phyloP scores from a whole-genome alignment of 2,888 invertebrate species.

The Oxycera nigricornis region DNA sequence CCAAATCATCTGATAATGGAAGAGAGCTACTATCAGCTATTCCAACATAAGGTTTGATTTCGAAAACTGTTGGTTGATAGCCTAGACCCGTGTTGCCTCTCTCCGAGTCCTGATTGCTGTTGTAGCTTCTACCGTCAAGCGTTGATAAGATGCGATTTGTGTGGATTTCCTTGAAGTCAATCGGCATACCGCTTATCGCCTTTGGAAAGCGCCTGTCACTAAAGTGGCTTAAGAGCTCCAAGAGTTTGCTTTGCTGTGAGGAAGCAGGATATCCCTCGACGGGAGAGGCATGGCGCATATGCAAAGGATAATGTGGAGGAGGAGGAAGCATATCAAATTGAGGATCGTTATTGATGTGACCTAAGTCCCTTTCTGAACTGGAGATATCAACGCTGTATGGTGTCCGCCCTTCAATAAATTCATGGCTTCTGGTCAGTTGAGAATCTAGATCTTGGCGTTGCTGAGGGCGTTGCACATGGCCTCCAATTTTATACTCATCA shows the following conservation, averaged over 20 bases:
- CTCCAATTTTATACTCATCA: background rate
- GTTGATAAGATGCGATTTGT: slow-evolving; percentile 31
- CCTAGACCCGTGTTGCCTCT: background rate
- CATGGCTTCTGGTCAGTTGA: slow-evolving; percentile 45
- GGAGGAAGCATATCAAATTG: slow-evolving; percentile 59
- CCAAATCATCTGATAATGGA: background rate
- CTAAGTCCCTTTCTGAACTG: slow-evolving; percentile 40
- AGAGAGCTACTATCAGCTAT: background rate
- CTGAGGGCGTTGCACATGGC: background rate
- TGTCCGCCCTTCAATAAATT: slow-evolving; percentile 72
- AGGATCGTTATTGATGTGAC: slow-evolving; percentile 48
- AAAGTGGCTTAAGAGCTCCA: slow-evolving; percentile 34
- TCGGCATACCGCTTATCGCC: slow-evolving; percentile 24
- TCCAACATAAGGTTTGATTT: background rate
- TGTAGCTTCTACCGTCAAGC: slow-evolving; percentile 11
- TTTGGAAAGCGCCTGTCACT: slow-evolving; percentile 28
- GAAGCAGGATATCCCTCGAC: background rate
- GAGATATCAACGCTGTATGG: slow-evolving; percentile 74
- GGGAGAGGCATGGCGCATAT: slow-evolving; percentile 55
- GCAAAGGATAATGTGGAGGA: slow-evolving; percentile 57
- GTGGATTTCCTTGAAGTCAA: slow-evolving; percentile 15
- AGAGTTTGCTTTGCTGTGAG: slow-evolving; percentile 35
- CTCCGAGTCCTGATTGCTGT: background rate
- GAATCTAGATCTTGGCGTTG: slow-evolving; percentile 2
- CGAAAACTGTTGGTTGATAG: background rate